Percentiles rank a stretch among this genome's conserved stretches.
Conservation (phyloP, 1,140 invertebrate species). For the Yoshiicerus persimilis region DNA sequence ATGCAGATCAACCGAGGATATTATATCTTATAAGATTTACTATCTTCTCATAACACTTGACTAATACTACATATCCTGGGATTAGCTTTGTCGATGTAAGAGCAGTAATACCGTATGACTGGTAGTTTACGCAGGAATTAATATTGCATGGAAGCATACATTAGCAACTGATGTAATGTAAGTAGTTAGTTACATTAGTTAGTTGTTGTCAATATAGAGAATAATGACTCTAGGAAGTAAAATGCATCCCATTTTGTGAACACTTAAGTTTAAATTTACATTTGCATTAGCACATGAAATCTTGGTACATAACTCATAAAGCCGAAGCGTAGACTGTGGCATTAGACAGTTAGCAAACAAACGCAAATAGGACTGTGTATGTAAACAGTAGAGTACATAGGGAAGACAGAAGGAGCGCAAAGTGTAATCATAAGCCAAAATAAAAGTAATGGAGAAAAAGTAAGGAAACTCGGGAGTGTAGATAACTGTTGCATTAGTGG, state of each 20-base stretch:
- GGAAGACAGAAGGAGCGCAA: neutral
- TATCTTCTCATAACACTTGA: too few species aligned
- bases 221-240: neutral
- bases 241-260: neutral
- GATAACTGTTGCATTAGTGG: neutral
- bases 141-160: too few species aligned
- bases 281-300: neutral
- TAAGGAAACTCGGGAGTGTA: neutral
- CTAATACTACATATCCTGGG: too few species aligned
- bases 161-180: neutral
- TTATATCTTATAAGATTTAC: too few species aligned
- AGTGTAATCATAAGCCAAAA: neutral
- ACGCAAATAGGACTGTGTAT: neutral
- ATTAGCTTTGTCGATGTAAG: too few species aligned
- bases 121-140: too few species aligned
- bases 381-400: neutral
- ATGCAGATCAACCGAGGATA: too few species aligned
- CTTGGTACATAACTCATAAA: neutral
- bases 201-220: neutral
- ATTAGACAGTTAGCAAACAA: neutral
- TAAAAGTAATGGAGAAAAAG: neutral
- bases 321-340: neutral
- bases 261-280: neutral
- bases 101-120: too few species aligned
- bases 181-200: too few species aligned